Base-by-base conservation (phyloP, 2,888 invertebrate species). In the Conistra vaccinii region DNA sequence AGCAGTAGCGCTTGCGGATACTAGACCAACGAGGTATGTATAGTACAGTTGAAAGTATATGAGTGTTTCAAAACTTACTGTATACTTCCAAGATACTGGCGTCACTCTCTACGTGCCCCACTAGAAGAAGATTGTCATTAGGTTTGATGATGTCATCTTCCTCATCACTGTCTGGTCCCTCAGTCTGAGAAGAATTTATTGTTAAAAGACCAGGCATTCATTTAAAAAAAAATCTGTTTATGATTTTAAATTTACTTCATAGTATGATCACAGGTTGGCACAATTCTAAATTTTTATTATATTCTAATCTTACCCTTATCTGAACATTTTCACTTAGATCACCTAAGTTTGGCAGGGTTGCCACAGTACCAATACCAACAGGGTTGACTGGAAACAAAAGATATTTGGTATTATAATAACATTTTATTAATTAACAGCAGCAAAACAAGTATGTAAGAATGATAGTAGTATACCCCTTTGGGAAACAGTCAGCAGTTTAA, bases 81-180 rank as follows among this genome's bases (percentile, higher is more conserved):
- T 98, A 98, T 60, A 99, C 98, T 97, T 99, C 99, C 85, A 99
- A 95, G 66, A 98, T 97, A 90, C 98, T 98, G 23, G 98, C 98
- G 94, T 99, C 99, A 87, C 98, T 98, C 88, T 98, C 98, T 1
- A 99, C 98, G 91, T 98, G 98, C 0, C 99, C 99, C 1, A 98
- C 98, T 23, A 99, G 94, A 35, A 99, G 97, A 35, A 99, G 96
- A 94, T 99, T 99, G 92, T 99, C 99, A 78, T 97, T 97, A 0
- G 98, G 97, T 93, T 98, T 98, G 65, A 99, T 98, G 62, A 98
- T 97, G 91, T 99, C 98, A 93, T 99, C 99, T 88, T 99, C 99
- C 88, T 98, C 98, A 89, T 99, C 98, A 51, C 98, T 98, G 87
- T 96, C 96, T 1, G 96, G 94, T 0, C 96, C 96, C 72, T 96